Conservation (phyloP, 2,113 vertebrate genomes). For the Brienomyrus brachyistius region DNA sequence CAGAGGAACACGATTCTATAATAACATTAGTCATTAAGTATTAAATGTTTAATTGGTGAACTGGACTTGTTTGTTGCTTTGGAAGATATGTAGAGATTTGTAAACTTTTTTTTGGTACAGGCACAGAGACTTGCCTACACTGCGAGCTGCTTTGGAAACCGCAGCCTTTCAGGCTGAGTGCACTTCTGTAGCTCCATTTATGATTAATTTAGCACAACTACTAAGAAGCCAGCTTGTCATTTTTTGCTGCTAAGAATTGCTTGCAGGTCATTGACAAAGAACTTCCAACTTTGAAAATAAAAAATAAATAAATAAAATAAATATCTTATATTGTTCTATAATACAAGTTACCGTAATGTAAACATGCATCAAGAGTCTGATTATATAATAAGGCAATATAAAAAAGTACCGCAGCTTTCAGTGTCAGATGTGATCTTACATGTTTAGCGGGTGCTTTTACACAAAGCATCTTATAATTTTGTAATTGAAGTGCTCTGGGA, state of each 20-base stretch:
- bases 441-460: background rate
- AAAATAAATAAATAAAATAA: background rate
- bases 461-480: background rate
- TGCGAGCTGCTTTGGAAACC: background rate
- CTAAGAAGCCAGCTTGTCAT: background rate
- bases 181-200: background rate
- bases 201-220: background rate
- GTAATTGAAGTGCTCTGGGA: background rate
- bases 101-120: background rate
- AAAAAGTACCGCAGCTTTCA: background rate
- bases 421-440: background rate
- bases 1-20: background rate
- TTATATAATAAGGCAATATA: background rate
- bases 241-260: background rate
- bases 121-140: background rate
- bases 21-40: background rate
- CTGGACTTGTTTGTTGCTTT: background rate
- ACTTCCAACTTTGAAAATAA: background rate
- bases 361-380: background rate
- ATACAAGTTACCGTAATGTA: background rate
- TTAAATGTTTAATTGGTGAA: background rate
- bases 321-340: background rate
- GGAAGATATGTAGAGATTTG: background rate
- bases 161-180: background rate
- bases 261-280: background rate